A percentile compares a stretch with the other conserved stretches of the same genome.
These are phyloP conservation scores for Phragmatobia fuliginosa DNA, from an alignment of 2,888 invertebrate genomes.

Conservation along the genomic window DNA sequence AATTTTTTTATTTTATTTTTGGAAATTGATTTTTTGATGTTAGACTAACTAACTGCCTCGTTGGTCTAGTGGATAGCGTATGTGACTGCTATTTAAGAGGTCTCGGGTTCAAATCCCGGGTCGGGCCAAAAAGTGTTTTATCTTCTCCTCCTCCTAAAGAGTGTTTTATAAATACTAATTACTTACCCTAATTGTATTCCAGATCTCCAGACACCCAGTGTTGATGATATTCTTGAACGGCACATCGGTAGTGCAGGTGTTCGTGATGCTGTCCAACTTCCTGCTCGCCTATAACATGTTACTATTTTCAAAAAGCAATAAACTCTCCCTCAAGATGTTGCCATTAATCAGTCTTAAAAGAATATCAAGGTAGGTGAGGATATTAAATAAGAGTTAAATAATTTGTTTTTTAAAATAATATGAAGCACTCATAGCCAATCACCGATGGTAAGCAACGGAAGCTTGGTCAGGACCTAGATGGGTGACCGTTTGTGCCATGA, in stretches of 20 bases:
- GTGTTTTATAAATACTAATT: neutral
- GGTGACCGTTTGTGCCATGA: too few species aligned
- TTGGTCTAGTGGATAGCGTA: too few species aligned
- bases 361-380: slow-evolving; percentile 48
- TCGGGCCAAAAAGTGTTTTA: too few species aligned
- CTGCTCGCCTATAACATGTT: slow-evolving; percentile 70
- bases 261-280: slow-evolving; percentile 71
- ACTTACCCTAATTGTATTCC: neutral
- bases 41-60: too few species aligned
- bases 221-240: slow-evolving; percentile 71
- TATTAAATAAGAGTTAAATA: neutral
- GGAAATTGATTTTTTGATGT: too few species aligned
- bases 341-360: slow-evolving; percentile 60
- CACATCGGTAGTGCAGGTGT: slow-evolving; percentile 67
- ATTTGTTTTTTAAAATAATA: too few species aligned
- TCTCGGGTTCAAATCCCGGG: too few species aligned
- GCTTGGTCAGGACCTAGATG: too few species aligned
- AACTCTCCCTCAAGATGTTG: slow-evolving; percentile 52
- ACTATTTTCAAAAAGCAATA: slow-evolving; percentile 51
- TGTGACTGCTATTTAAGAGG: too few species aligned
- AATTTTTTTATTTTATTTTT: too few species aligned
- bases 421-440: too few species aligned
- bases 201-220: slow-evolving; percentile 60
- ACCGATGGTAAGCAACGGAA: too few species aligned
- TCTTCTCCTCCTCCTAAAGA: neutral